These are phyloP conservation scores for Phaetusa simplex DNA, from an alignment of 2,113 vertebrate species.

Conservation along the genomic window DNA sequence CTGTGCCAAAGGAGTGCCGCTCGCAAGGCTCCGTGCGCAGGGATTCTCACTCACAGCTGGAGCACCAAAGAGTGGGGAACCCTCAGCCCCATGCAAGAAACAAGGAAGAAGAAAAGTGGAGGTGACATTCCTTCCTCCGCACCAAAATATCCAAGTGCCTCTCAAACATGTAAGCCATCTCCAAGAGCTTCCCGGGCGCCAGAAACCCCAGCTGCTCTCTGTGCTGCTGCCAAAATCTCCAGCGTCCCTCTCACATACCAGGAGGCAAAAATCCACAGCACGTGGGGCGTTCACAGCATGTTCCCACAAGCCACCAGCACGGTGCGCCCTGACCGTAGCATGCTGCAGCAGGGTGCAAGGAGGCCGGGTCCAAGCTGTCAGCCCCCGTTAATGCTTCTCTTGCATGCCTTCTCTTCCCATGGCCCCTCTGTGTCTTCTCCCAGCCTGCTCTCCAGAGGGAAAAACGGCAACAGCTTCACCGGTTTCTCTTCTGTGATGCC, in stretches of 20 bases:
- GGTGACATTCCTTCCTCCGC: background rate
- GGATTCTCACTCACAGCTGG: background rate
- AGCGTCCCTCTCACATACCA: background rate
- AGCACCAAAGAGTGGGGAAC: background rate
- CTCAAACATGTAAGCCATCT: background rate
- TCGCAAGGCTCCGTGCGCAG: background rate
- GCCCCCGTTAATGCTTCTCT: background rate
- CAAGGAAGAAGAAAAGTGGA: background rate
- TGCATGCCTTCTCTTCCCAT: background rate
- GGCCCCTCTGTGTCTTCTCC: background rate
- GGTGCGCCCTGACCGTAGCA: accelerated
- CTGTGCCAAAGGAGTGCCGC: background rate
- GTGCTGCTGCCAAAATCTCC: background rate
- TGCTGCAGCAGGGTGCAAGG: background rate
- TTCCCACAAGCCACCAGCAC: background rate
- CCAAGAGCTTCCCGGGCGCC: background rate
- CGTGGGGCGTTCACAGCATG: accelerated
- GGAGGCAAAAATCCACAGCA: background rate
- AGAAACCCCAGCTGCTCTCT: conserved; percentile 2
- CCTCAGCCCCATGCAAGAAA: background rate
- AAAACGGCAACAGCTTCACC: background rate
- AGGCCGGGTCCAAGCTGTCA: background rate
- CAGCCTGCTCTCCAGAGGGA: background rate
- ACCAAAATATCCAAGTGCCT: background rate
- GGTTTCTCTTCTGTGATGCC: background rate